Evolutionary conservation across 2,113 vertebrate species (phyloP).

Genomic region (Microtus oregoni): DNA sequence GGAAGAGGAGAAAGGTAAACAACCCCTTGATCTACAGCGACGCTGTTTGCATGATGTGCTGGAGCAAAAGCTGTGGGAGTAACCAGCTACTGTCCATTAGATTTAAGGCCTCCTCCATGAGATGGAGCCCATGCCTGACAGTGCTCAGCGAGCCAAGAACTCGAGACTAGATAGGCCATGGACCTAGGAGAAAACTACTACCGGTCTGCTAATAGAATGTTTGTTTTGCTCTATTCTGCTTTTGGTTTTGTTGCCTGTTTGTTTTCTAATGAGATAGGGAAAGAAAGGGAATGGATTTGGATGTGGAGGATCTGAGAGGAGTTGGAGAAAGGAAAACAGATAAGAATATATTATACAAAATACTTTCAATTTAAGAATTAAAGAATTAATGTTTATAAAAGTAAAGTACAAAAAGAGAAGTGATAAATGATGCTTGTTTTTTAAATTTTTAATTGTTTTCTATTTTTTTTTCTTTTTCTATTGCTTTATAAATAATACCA

Average conservation of each 20-base stretch:
- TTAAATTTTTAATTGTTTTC: no score
- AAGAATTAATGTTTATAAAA: not conserved
- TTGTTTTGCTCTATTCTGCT: not conserved
- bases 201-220: not conserved
- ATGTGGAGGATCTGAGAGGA: not conserved
- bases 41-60: not conserved
- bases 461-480: no score
- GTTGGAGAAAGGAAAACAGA: not conserved
- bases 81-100: no score
- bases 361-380: not conserved
- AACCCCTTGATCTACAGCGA: not conserved
- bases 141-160: no score
- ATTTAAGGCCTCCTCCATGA: no score
- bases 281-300: not conserved
- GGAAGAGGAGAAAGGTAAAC: not conserved
- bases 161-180: no score
- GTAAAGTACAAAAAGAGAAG: not conserved
- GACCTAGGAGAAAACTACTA: not conserved
- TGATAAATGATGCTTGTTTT: not conserved
- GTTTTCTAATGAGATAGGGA: not conserved
- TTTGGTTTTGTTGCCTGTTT: not conserved
- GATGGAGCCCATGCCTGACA: no score
- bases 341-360: not conserved
- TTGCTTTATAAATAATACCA: no score
- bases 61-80: not conserved